Conservation (phyloP, 2,888 invertebrate genomes). For the Watsonalla binaria region DNA sequence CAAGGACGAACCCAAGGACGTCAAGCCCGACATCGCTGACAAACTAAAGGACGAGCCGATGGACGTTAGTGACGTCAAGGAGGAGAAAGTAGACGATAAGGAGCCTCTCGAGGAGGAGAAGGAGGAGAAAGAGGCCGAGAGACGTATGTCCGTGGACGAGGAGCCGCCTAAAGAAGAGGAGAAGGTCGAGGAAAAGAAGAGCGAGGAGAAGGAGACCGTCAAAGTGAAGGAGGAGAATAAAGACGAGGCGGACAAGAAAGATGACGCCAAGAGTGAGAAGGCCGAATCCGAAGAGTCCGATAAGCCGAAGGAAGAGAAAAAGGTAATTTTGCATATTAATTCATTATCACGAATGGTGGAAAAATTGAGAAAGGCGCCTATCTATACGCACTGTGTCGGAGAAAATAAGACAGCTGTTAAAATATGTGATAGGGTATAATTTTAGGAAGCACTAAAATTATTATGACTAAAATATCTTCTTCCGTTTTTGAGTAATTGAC, state of each 20-base stretch:
- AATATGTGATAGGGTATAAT: too few species aligned
- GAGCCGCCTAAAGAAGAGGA: slow-evolving; percentile 66
- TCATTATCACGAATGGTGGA: slow-evolving; percentile 11
- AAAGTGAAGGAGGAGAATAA: slow-evolving; percentile 45
- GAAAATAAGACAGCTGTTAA: too few species aligned
- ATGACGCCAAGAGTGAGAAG: slow-evolving; percentile 67
- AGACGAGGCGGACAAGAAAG: slow-evolving; percentile 63
- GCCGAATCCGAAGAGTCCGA: slow-evolving; percentile 64
- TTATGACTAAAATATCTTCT: too few species aligned
- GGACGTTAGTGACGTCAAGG: slow-evolving; percentile 61
- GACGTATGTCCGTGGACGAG: slow-evolving; percentile 66
- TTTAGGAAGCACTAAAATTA: too few species aligned
- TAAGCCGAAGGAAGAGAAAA: slow-evolving; percentile 70
- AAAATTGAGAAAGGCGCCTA: too few species aligned
- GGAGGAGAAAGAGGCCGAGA: slow-evolving; percentile 53
- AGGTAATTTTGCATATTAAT: slow-evolving; percentile 28
- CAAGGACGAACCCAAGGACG: slow-evolving; percentile 67
- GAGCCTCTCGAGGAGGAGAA: slow-evolving; percentile 39
- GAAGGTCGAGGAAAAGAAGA: slow-evolving; percentile 48
- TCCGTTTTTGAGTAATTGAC: too few species aligned
- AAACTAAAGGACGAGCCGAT: slow-evolving; percentile 57
- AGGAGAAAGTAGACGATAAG: slow-evolving; percentile 48
- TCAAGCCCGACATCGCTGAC: slow-evolving; percentile 55
- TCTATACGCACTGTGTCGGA: too few species aligned
- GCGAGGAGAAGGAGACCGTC: slow-evolving; percentile 34